Base-by-base conservation (phyloP, 2,113 vertebrate species). In the Aplodontia rufa region DNA sequence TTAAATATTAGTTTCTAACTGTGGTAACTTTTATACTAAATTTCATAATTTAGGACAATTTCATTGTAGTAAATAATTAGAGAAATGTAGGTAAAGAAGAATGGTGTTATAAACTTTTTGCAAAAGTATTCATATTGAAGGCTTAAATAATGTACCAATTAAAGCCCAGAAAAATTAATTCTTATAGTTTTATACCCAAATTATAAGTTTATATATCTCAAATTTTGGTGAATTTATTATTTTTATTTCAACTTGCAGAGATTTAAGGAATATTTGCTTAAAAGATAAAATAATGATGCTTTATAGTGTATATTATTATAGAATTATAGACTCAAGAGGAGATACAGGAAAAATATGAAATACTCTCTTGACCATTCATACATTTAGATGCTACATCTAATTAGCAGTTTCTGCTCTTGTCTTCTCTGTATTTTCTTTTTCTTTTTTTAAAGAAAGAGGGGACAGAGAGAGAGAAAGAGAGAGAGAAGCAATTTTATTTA, bases 171-270 rank as follows among this genome's bases (percentile, higher is more conserved):
- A 72, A 82, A 86, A 64, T 79, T 87, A 85, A 68, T 47, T 81
- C 91, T 76, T 82, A 9, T 71, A 17, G 26, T 58, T 96, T 72
- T 78, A 53, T 47, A 84, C 17, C 58, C 92, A 88, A 93, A 93
- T 49, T 55, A 20, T 1, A 83, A 79, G 26, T 78, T 81, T 85
- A 24, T 3, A 6, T 45, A 71, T 69, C 81, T 88, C 9, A 86
- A 45, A 74, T 86, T 93, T 95, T 96, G 53, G n/a, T 74, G 20
- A 78, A 28, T n/a, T 93, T 24, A 55, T 45, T 86, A 55, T 55
- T 55, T 87, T 91, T n/a, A 94, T 71, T 24, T 40, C 58, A 66
- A 45, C 60, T 82, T 87, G 49, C 4, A 80, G 7, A 66, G 51
- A 74, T 69, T 76, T 79, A 95, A 92, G 55, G 1, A 84, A 92